Evolutionary conservation across 2,113 vertebrate species (phyloP), one percentile per base, ranked within the genome.

Genomic region (Potamarius usumacintae): DNA sequence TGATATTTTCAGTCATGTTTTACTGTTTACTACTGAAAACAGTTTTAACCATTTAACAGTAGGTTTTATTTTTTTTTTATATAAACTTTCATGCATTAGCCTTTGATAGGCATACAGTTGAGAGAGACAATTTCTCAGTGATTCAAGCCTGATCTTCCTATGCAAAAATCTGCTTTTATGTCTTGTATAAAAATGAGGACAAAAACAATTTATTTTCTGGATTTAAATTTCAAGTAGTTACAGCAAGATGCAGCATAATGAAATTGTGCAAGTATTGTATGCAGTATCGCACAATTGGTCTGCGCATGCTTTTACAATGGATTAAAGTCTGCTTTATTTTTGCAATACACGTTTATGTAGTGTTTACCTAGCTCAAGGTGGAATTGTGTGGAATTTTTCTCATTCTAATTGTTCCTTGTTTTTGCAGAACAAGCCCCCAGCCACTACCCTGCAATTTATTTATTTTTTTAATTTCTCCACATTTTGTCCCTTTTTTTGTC

Each of bases 401-500:
- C 8, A 18, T 67, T 50, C 76, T 88, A 42, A 82, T 42, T 78
- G 20, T 87, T 80, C 42, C 42, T 84, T 78, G 20, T 91, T 62
- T 90, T 91, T 88, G 8, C 92, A 96, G 94, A 93, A 93, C 42
- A 79, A 50, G 84, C 89, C 90, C 86, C 91, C 88, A 90, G 90
- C 58, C 18, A 22, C 92, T 92, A 78, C 27, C 77, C 48, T 30
- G 85, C 55, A 72, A 87, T 27, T 74, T 1, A 1, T 11, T 58
- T 55, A 25, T 67, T 74, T 89, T 86, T 48, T 52, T 58, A 65
- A 20, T 57, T 74, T 52, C 81, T 85, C 30, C 67, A 30, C 63
- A 57, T 76, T 69, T 90, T 89, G 48, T 65, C 74, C 27, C 83
- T 82, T 55, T 30, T 30, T 34, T 93, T 91, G 11, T 58, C 42